These are phyloP conservation scores for Hirtodrosophila cameraria DNA, from an alignment of 2,888 invertebrate genomes.

Conservation along the genomic window DNA sequence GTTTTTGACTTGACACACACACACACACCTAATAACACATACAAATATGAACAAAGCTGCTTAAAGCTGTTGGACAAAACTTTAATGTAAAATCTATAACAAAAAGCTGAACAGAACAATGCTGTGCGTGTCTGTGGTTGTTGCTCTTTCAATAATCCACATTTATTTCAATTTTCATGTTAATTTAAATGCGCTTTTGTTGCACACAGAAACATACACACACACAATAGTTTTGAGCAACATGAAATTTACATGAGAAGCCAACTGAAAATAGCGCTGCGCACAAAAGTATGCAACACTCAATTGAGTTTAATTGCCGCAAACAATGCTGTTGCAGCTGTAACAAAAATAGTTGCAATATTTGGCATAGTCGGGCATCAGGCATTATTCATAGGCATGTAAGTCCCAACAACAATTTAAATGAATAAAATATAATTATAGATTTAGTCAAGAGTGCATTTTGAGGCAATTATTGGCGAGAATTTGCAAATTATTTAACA, in stretches of 20 bases:
- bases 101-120: not conserved
- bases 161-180: conserved; percentile 39
- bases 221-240: not conserved
- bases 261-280: conserved; percentile 12
- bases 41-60: not conserved
- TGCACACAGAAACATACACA: conserved; percentile 11
- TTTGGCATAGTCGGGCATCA: conserved; percentile 3
- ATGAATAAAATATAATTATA: conserved; percentile 39
- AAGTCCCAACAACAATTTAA: conserved; percentile 37
- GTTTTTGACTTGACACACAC: conserved; percentile 8
- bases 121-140: not conserved
- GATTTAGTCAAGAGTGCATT: conserved; percentile 36
- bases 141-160: conserved; percentile 40
- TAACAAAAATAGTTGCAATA: conserved; percentile 32
- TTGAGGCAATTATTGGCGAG: conserved; percentile 32
- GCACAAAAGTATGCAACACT: conserved; percentile 64
- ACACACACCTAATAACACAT: not conserved
- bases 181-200: conserved; percentile 43
- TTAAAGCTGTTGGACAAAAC: conserved; percentile 32
- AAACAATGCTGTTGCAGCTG: conserved; percentile 20
- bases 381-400: not conserved
- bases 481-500: conserved; percentile 18
- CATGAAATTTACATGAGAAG: conserved; percentile 12
- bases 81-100: too few relatives aligned
- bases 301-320: conserved; percentile 70